These are phyloP conservation scores for Sarcophaga subvicina DNA, from an alignment of 2,888 invertebrate genomes.

Conservation along the genomic window DNA sequence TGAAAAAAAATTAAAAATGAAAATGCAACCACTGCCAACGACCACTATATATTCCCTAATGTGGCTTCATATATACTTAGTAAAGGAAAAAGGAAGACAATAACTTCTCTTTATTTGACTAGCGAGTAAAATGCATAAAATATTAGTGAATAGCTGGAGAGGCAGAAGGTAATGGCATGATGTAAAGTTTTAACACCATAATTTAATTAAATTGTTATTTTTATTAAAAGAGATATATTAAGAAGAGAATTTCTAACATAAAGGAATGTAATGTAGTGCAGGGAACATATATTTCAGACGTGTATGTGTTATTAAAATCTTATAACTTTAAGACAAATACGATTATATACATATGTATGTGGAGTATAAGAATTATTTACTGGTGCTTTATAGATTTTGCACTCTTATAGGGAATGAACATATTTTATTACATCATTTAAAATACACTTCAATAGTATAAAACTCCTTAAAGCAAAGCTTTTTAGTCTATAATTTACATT, in stretches of 20 bases:
- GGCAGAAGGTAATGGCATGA: not conserved
- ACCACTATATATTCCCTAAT: constrained; percentile 22
- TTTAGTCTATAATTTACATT: too few relatives aligned
- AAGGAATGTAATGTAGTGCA: not conserved
- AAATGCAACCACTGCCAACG: constrained; percentile 24
- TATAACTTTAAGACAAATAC: too few relatives aligned
- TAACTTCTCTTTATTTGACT: constrained; percentile 40
- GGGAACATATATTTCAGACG: not conserved
- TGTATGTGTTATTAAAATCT: too few relatives aligned
- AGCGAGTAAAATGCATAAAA: not conserved
- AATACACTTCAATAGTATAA: too few relatives aligned
- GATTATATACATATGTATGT: too few relatives aligned
- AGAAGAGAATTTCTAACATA: not conserved
- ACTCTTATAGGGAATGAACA: too few relatives aligned
- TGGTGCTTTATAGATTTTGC: too few relatives aligned
- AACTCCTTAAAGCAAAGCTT: too few relatives aligned
- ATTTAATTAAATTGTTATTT: constrained; percentile 41
- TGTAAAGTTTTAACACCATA: constrained; percentile 10
- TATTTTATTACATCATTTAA: too few relatives aligned
- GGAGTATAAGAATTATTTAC: too few relatives aligned
- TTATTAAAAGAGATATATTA: not conserved
- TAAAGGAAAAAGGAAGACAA: constrained; percentile 53
- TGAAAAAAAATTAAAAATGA: not conserved
- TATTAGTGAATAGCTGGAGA: not conserved
- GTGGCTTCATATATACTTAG: not conserved